These are phyloP conservation scores for Stenopsyche tienmushanensis DNA, from an alignment of 1,140 invertebrate species.

Conservation along the genomic window DNA sequence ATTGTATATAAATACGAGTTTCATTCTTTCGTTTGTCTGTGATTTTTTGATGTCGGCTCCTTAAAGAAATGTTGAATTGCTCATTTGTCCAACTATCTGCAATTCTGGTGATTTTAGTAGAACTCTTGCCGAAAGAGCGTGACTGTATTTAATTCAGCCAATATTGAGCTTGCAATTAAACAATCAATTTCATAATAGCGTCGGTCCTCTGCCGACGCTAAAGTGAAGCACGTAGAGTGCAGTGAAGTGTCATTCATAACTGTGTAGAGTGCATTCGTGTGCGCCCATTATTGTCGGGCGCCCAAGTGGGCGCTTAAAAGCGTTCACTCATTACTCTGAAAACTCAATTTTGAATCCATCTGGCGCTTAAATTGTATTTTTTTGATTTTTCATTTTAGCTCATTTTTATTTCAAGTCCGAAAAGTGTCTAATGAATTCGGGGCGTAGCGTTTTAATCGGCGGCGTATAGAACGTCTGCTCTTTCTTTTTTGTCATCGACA, in stretches of 20 bases:
- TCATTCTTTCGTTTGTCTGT: neutral
- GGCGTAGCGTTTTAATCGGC: neutral
- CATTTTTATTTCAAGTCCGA: too few species aligned
- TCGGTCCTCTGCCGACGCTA: neutral
- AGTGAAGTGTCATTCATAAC: neutral
- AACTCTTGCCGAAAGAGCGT: slow-evolving; percentile 16
- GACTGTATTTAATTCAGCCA: slow-evolving; percentile 37
- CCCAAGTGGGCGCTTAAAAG: neutral
- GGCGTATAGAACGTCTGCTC: neutral
- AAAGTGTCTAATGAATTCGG: too few species aligned
- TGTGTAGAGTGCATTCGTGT: slow-evolving; percentile 10
- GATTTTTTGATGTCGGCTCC: neutral
- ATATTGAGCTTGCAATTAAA: slow-evolving; percentile 40
- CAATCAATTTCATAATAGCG: slow-evolving; percentile 38
- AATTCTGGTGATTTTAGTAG: too few species aligned
- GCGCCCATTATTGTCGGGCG: neutral
- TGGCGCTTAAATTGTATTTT: too few species aligned
- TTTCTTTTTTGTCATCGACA: too few species aligned
- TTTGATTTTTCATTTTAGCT: too few species aligned
- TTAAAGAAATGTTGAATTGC: neutral
- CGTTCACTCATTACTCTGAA: neutral
- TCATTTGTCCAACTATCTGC: neutral
- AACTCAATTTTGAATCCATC: too few species aligned
- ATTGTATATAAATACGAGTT: too few species aligned
- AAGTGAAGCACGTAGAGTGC: neutral